Conservation (phyloP, 2,113 vertebrate species). For the Telmatochromis sp. region DNA sequence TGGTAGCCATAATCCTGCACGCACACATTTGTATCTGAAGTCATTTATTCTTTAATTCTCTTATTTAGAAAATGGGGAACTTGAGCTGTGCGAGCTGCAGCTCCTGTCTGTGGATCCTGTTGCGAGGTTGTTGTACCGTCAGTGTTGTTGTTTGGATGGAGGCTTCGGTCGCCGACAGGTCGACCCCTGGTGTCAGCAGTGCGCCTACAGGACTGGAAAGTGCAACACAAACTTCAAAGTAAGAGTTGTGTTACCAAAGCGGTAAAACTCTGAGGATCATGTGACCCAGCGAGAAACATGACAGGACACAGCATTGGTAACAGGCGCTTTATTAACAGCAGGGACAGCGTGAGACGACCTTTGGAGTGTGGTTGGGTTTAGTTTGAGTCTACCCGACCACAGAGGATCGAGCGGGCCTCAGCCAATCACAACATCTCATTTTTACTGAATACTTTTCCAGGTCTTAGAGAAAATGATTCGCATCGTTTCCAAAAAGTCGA, state of each 20-base stretch:
- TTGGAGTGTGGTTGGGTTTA: background rate
- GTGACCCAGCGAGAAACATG: background rate
- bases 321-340: constrained; percentile 38
- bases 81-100: background rate
- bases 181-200: background rate
- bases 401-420: background rate
- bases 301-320: background rate
- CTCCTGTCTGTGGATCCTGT: background rate
- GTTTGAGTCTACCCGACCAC: background rate
- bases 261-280: background rate
- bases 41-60: background rate
- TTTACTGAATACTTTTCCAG: background rate
- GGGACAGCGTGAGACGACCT: background rate
- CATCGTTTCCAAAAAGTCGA: background rate
- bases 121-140: background rate
- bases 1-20: background rate
- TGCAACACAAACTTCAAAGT: background rate
- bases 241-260: background rate
- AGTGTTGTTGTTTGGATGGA: background rate
- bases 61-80: background rate
- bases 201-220: background rate
- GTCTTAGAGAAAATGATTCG: background rate
- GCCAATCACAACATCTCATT: background rate
- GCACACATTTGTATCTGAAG: background rate
- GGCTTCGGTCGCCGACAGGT: background rate